Evolutionary conservation across 2,888 invertebrate species (phyloP).

Genomic region (Dorcus hopei): DNA sequence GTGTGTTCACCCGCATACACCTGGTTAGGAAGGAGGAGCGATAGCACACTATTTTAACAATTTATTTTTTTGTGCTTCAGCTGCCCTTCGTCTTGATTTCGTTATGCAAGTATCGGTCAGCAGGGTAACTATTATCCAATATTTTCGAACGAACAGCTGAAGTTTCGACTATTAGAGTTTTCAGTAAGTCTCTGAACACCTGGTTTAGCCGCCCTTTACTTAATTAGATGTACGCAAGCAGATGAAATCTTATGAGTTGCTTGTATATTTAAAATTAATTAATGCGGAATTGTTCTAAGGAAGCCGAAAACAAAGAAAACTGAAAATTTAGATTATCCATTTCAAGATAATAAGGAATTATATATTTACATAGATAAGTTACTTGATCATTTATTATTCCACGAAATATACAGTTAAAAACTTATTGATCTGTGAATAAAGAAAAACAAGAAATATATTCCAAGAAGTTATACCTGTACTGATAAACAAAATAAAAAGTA

Average conservation of each 20-base stretch:
- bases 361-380: too few relatives aligned
- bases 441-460: too few relatives aligned
- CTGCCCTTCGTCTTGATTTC: conserved; percentile 12
- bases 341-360: too few relatives aligned
- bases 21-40: conserved; percentile 44
- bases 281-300: too few relatives aligned
- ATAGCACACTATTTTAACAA: conserved; percentile 32
- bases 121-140: conserved; percentile 17
- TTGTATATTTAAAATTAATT: too few relatives aligned
- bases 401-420: too few relatives aligned
- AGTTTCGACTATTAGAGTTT: conserved; percentile 4
- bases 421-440: too few relatives aligned
- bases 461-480: too few relatives aligned
- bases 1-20: conserved; percentile 47
- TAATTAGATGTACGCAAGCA: conserved; percentile 5
- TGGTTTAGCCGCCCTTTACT: conserved; percentile 6
- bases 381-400: too few relatives aligned
- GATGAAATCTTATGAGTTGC: background rate
- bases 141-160: conserved; percentile 23
- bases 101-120: conserved; percentile 19
- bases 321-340: too few relatives aligned
- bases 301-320: too few relatives aligned
- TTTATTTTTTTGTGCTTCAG: conserved; percentile 20
- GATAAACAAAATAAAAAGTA: too few relatives aligned
- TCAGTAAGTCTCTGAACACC: conserved; percentile 8